These are phyloP conservation scores for Otocyon megalotis DNA, from an alignment of 2,113 vertebrate species.

Conservation along the genomic window DNA sequence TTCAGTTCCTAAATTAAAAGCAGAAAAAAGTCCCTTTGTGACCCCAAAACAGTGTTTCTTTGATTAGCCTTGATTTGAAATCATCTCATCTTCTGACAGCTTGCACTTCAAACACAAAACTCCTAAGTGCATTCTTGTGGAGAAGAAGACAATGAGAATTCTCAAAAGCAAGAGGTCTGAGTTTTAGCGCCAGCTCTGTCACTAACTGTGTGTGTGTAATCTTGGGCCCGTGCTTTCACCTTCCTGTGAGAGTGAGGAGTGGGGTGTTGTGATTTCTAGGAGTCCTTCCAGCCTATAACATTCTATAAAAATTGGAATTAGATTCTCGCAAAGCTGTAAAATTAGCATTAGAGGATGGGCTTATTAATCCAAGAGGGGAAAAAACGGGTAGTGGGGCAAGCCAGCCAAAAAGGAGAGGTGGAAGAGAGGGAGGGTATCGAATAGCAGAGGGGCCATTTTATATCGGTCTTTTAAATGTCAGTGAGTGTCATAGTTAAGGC, in stretches of 20 bases:
- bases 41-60: slow-evolving; percentile 72
- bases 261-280: slow-evolving; percentile 37
- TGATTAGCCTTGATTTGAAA: slow-evolving; percentile 75
- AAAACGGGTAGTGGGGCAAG: not conserved
- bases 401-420: not conserved
- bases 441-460: slow-evolving; percentile 45
- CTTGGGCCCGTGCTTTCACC: not conserved
- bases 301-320: slow-evolving; percentile 51
- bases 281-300: slow-evolving; percentile 16
- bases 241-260: slow-evolving; percentile 19
- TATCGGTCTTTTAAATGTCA: slow-evolving; percentile 37
- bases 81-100: slow-evolving; percentile 75
- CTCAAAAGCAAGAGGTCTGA: slow-evolving; percentile 21
- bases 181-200: slow-evolving; percentile 26
- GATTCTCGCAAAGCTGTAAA: slow-evolving; percentile 53
- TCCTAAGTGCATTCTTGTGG: not conserved
- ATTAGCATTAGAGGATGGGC: slow-evolving; percentile 54
- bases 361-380: not conserved
- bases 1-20: slow-evolving; percentile 75
- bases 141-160: slow-evolving; percentile 53
- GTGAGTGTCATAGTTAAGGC: slow-evolving; percentile 41
- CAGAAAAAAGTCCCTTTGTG: slow-evolving; percentile 73
- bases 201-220: slow-evolving; percentile 35
- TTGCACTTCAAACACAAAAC: slow-evolving; percentile 65
- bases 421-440: not conserved